Evolutionary conservation across 2,888 invertebrate species (phyloP), one percentile per base, ranked within the genome.

Genomic region (Hypolimnas misippus): DNA sequence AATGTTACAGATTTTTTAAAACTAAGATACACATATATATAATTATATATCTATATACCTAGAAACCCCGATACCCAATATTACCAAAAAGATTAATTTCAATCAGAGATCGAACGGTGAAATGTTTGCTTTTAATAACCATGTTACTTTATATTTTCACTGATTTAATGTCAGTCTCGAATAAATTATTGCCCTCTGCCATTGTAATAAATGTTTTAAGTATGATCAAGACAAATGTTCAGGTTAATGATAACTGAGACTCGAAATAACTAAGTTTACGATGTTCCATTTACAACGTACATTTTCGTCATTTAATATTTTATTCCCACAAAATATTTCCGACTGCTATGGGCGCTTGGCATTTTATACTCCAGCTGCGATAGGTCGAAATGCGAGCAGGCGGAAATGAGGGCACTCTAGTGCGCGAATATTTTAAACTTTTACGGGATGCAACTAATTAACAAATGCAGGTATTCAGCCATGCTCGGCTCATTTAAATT

Each of bases 381-480:
- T 63, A 56, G 54, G 49, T 61, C 46, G 60, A 33, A 52, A 61
- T 57, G 53, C 62, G 58, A 59, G 51, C 62, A 61, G 56, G 44
- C 66, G 60, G 66, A 68, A 66, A 62, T 63, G 53, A 54, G 58
- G 63, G 61, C 56, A 65, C 58, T 66, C 51, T 67, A 51, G 57
- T 54, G 54, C 40, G 57, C 58, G 57, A 58, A 56, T 66, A 66
- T 66, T 60, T 64, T 29, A 55, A 67, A 70, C 62, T 66, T 67
- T 65, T 62, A 51, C 55, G 60, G 58, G 62, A 67, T 57, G 63
- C 54, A 67, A 67, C 66, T 66, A 66, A 66, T 66, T 66, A 66
- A 61, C 61, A 62, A 61, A 58, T 66, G 63, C 64, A 64, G 52
- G 64, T 57, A 61, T 64, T 58, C 55, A 57, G 33, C 54, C 33